Base-by-base conservation (phyloP, 2,888 invertebrate species). In the Synanthedon vespiformis region DNA sequence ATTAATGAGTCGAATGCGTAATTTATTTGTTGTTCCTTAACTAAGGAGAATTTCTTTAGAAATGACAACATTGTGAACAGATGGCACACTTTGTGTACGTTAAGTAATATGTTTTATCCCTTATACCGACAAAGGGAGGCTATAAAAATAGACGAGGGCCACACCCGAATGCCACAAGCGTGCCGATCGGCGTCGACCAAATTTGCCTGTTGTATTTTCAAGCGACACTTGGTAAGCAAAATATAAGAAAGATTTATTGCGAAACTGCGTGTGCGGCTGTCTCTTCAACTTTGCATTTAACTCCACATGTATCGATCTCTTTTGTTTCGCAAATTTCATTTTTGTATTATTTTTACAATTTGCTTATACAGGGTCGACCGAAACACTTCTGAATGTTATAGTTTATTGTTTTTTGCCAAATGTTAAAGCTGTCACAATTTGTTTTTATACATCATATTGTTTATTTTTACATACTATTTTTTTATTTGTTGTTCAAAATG, bases 181-280 rank as follows among this genome's bases (percentile, higher is more conserved):
- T 71, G 75, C 73, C 73, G 75, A 73, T 72, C 66, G 63, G 63
- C 63, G 63, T 59, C 61, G 62, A 65, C 68, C 68, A 59, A 76
- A 73, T 72, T 72, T 60, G 69, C 71, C 70, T 70, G 71, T 74
- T 75, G 74, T 79, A 66, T 77, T 75, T 78, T 68, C 70, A 77
- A 65, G 72, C 68, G 74, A 80, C 80, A 77, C 74, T 78, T 72
- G 73, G 80, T 78, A 77, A 73, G 76, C 78, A 84, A 34, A 73
- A 85, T 79, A 77, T 72, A 71, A 70, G 73, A 67, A 68, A 74
- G 77, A 82, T 85, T 83, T 82, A 84, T 81, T 76, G 72, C 70
- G 56, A 68, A 68, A 66, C 77, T 59, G 70, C 74, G 75, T 80
- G 82, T 79, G 81, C 72, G 78, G 77, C 69, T 61, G 59, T 58